Base-by-base conservation (phyloP, 2,888 invertebrate species). In the Dasysyrphus tricinctus region DNA sequence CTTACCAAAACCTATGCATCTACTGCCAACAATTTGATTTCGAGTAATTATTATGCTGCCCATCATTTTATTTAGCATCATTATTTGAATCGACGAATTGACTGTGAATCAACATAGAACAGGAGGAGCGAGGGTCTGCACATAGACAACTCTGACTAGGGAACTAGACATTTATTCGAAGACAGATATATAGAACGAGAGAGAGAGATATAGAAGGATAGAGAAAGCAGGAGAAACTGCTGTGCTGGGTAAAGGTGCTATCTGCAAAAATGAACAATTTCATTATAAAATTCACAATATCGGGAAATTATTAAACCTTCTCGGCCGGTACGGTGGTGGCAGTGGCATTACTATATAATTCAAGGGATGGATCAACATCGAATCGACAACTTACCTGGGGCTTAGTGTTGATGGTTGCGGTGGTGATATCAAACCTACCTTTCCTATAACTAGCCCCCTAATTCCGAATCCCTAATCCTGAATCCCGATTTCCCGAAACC, bases 271-370 rank as follows among this genome's bases (percentile, higher is more conserved):
- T 63, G 61, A 24, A 65, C 32, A 42, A 63, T 83, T 83, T 80
- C 83, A 80, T 80, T 80, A 80, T 70, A 80, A 57, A 57, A 63
- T 6, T 63, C 44, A 63, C 44, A 63, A 84, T 72, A 67, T 75
- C 72, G 80, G 77, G 16, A 24, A 70, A 85, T 80, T 70, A 80
- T 84, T 73, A 84, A 84, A 44, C 76, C 80, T 61, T 65, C 61
- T 69, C 73, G 56, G 34, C 7, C 14, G 37, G 57, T 12, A 14
- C 6, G 24, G 24, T 12, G 14, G 9, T 51, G 51, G 51, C 37
- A 39, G 32, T 61, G 61, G 76, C 73, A 81, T 85, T 74, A 80
- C 81, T 77, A 73, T 74, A 70, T 57, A 73, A 85, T 81, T 24
- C 14, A 47, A 72, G 44, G 69, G 63, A 42, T 78, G 37, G 59